Conservation (phyloP, 2,113 vertebrate genomes). For the Xiphophorus hellerii region DNA sequence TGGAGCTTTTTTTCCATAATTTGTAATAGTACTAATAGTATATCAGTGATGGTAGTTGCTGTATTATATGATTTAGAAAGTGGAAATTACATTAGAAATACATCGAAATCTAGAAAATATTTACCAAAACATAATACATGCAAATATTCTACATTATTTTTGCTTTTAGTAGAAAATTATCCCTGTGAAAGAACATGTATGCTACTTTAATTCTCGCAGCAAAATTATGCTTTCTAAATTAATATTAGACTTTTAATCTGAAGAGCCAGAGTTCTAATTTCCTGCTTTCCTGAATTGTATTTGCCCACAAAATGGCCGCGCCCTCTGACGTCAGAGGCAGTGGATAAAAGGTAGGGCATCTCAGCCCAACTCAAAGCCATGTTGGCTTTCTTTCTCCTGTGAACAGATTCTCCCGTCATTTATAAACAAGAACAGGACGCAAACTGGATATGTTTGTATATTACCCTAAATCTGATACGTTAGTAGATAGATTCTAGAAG, state of each 20-base stretch:
- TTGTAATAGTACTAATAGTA: no score
- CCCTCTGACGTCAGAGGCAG: constrained; percentile 60
- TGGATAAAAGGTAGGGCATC: constrained; percentile 13
- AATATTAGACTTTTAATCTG: constrained; percentile 53
- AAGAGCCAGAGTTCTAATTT: neutral
- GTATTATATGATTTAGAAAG: neutral
- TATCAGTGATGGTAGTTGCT: neutral
- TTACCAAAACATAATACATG: no score
- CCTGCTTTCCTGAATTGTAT: constrained; percentile 21
- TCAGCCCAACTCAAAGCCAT: neutral
- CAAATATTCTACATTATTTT: no score
- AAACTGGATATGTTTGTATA: neutral
- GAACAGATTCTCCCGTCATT: neutral
- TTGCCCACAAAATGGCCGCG: constrained; percentile 69
- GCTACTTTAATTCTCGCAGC: neutral
- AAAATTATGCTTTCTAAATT: no score
- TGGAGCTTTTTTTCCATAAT: no score
- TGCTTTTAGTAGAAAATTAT: neutral
- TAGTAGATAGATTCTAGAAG: neutral
- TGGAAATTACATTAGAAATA: neutral
- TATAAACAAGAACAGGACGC: neutral
- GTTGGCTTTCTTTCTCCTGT: neutral
- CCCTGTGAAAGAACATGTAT: neutral
- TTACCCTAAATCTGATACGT: neutral
- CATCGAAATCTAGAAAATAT: neutral